Evolutionary conservation across 2,888 invertebrate genomes (phyloP), one percentile per base, ranked within the genome.

Genomic region (Cosmia pyralina): DNA sequence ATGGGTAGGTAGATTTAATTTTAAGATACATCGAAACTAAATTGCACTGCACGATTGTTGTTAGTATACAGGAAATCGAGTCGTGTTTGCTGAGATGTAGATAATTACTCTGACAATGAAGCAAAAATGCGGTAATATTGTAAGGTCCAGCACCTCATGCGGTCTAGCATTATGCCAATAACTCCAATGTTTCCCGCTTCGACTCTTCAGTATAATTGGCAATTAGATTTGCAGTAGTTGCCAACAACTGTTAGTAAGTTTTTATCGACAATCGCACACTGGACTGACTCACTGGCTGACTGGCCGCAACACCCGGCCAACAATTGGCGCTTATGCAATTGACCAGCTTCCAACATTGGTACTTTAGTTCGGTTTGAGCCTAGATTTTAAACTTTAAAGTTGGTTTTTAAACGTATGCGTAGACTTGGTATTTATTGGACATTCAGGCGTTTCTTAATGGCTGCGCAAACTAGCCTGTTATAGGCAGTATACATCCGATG

Each of bases 311-410:
- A 85, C 84, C 87, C 85, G 71, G 89, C 87, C 86, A 85, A 89
- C 90, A 90, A 89, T 93, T 92, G 91, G 89, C 90, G 90, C 92
- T 94, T 94, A 93, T 93, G 93, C 94, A 94, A 94, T 91, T 92
- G 90, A 91, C 90, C 91, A 91, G 89, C 88, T 90, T 91, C 91
- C 90, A 90, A 91, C 77, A 87, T 87, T 83, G 77, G 85, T 77
- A 62, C 70, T 75, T 81, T 65, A 79, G 70, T 79, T 84, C 63
- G 59, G 38, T 63, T 75, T 77, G 75, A 71, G 69, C 74, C 73
- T 85, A 83, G 77, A 84, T 72, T 77, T 75, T 53, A 55, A 72
- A 63, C 28, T 53, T 44, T 22, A 63, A 73, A 74, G 41, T 67
- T 67, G 44, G 38, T 28, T 57, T 50, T 38, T 28, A 41, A 53